Evolutionary conservation across 2,113 vertebrate genomes (phyloP), one percentile per base, ranked within the genome.

Genomic region (Stegastes partitus): DNA sequence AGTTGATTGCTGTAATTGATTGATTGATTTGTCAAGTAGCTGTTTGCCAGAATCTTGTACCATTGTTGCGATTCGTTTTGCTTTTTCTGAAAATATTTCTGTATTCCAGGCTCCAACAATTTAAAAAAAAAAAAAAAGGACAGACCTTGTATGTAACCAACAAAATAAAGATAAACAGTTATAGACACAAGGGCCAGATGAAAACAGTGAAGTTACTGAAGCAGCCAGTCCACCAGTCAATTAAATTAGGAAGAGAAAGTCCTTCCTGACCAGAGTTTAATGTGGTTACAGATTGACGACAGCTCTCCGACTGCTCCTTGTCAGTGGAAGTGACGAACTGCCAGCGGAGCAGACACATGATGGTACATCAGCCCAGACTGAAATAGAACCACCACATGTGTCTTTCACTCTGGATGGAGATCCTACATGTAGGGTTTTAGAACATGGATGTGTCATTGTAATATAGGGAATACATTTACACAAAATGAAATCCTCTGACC

Each of bases 241-340:
- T 87, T 84, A 19, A 77, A 73, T 87, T 69, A 82, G 58, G 26
- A 31, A 16, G 34, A 82, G 76, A 44, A 28, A 77, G 81, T 61
- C 67, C 42, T 67, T 80, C 71, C 68, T 81, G 64, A 63, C 9
- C 44, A 74, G 59, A 47, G 50, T 50, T 68, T 85, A 85, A 89
- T 69, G 42, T 19, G 47, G 71, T 85, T 88, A 82, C 56, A 16
- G 21, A 19, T 22, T 19, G 21, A 62, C 50, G 59, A 83, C 77
- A 18, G 56, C 64, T 61, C 39, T 54, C 55, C 55, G n/a, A 22
- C 53, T 34, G 34, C 15, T 61, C 34, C 51, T 19, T 1, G 61
- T 69, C 86, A 54, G 61, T 23, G 8, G 19, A 34, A 39, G 65
- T 18, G 19, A 59, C 47, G 34, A n/a, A 37, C 37, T 45, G 31